These are phyloP conservation scores for Rhegmatorhina hoffmannsi DNA, from an alignment of 2,113 vertebrate species.

Conservation along the genomic window DNA sequence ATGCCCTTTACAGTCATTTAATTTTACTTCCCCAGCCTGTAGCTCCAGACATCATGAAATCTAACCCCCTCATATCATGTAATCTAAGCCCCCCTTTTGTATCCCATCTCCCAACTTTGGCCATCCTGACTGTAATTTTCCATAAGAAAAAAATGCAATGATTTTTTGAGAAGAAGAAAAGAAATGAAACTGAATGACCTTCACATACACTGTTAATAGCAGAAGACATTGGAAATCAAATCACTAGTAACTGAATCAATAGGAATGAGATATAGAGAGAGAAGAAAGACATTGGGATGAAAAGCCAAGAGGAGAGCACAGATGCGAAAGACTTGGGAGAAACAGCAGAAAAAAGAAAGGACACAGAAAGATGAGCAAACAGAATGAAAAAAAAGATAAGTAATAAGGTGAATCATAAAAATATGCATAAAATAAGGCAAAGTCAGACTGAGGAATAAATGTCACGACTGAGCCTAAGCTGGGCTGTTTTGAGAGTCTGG, in stretches of 20 bases:
- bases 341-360: not conserved
- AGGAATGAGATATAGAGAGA: not conserved
- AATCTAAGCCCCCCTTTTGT: fast-evolving
- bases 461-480: not conserved
- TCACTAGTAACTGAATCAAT: not conserved
- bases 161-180: not conserved
- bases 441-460: not conserved
- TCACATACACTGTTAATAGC: not conserved
- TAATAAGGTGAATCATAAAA: not conserved
- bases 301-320: not conserved
- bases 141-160: not conserved
- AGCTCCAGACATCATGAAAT: not conserved
- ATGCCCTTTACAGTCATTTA: not conserved
- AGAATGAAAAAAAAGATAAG: not conserved
- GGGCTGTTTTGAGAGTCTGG: not conserved
- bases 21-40: not conserved
- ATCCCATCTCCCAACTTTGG: not conserved
- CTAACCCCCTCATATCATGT: not conserved
- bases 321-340: not conserved
- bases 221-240: not conserved
- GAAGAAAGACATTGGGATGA: not conserved
- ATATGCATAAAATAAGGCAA: not conserved
- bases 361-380: not conserved
- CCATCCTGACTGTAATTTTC: not conserved
- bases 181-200: not conserved